Percentiles rank a stretch among this genome's conserved stretches.
Conservation (phyloP, 2,888 invertebrate species). For the Caenorhabditis sp. region DNA sequence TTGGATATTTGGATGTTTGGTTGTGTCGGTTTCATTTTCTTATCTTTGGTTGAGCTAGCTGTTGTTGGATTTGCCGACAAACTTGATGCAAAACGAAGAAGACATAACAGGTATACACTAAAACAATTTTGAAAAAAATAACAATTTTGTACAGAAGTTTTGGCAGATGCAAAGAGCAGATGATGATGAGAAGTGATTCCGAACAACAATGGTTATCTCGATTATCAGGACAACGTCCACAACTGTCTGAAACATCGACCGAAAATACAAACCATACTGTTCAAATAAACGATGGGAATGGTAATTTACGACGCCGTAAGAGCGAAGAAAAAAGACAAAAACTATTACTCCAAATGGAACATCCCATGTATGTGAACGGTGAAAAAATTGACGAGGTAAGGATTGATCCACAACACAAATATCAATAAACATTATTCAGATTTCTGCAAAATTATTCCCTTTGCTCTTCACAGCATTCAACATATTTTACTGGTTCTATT, state of each 20-base stretch:
- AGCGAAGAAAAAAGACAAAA: conserved; percentile 40
- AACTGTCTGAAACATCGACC: conserved; percentile 16
- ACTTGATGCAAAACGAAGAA: conserved; percentile 51
- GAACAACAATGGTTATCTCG: conserved; percentile 68
- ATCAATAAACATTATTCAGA: conserved; percentile 45
- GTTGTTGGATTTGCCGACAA: conserved; percentile 70
- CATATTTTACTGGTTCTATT: conserved; percentile 71
- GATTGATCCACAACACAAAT: not conserved
- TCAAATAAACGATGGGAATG: conserved; percentile 46
- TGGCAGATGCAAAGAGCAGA: conserved; percentile 55
- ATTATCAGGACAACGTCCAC: conserved; percentile 34
- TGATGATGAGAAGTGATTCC: conserved; percentile 62
- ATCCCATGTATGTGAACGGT: conserved; percentile 58
- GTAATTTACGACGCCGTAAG: conserved; percentile 30
- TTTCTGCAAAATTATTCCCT: conserved; percentile 68
- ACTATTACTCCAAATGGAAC: conserved; percentile 42
- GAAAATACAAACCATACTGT: conserved; percentile 29
- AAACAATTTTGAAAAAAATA: not conserved
- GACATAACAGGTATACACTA: conserved; percentile 30
- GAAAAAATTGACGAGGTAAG: conserved; percentile 68
- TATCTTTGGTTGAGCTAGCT: conserved; percentile 69
- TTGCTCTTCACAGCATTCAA: conserved; percentile 70
- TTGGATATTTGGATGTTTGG: conserved; percentile 71
- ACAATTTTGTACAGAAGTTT: not conserved
- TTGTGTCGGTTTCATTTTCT: conserved; percentile 70